Base-by-base conservation (phyloP, 2,888 invertebrate species). In the Troides helena region DNA sequence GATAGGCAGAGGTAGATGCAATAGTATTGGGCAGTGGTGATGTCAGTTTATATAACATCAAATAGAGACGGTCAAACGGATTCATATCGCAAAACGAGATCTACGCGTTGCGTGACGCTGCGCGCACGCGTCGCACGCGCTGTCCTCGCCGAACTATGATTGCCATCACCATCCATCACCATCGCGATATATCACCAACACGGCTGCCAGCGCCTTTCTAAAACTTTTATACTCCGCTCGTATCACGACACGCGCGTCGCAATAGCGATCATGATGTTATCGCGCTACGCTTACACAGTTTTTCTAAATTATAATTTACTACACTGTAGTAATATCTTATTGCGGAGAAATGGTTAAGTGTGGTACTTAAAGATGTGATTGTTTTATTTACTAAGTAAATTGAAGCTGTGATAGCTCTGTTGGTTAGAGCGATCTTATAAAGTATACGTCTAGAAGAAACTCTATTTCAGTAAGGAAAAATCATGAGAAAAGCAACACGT, bases 121-220 rank as follows among this genome's bases (percentile, higher is more conserved):
- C 71, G 74, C 74, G 77, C 75, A 74, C 74, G 77, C 76, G 77
- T 70, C 70, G 70, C 74, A 74, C 72, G 67, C 69, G 59, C 71
- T 71, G 72, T 71, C 75, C 73, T 71, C 74, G 76, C 74, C 74
- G 76, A 75, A 76, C 76, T 60, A 21, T 62, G 68, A 58, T 64
- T 58, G 65, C 65, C 46, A 46, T 46, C 46, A 46, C 46, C 69
- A 46, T 63, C 67, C 62, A 69, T 69, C 56, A 66, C 50, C 12
- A 50, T 53, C 59, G 58, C 58, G 66, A 67, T 30, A 70, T 70
- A 56, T 67, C 63, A 56, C 59, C 50, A 7, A 59, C 59, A 30
- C 62, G 46, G 43, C 14, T 50, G 65, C 65, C 39, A 50, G 39
- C 56, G 60, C 70, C 67, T 70, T 70, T 70, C 63, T 70, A 70